Conservation (phyloP, 1,140 invertebrate species). For the Glossosoma conforme region DNA sequence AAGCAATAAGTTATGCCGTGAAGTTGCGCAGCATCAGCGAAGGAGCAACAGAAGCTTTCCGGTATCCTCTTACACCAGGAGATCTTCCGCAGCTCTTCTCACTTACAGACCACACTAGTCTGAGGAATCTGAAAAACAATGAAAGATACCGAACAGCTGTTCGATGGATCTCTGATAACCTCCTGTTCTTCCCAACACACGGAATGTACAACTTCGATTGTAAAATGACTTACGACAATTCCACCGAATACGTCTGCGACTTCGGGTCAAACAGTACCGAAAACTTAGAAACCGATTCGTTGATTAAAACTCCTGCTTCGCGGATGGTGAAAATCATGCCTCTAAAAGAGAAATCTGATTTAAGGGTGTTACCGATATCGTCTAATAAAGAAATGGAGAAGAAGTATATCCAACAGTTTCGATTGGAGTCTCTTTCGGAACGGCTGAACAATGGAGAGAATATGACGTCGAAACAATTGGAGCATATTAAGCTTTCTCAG, state of each 20-base stretch:
- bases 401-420: slow-evolving; percentile 8
- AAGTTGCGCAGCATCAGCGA: slow-evolving; percentile 44
- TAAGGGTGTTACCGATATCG: slow-evolving; percentile 13
- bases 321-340: slow-evolving; percentile 16
- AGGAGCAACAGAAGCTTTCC: slow-evolving; percentile 40
- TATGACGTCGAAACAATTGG: slow-evolving; percentile 4
- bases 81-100: slow-evolving; percentile 36
- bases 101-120: slow-evolving; percentile 49
- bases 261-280: slow-evolving; percentile 20
- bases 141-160: slow-evolving; percentile 54
- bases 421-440: slow-evolving; percentile 8
- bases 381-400: not conserved
- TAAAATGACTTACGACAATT: slow-evolving; percentile 14
- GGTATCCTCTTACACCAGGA: slow-evolving; percentile 37
- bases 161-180: slow-evolving; percentile 49
- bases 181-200: slow-evolving; percentile 58
- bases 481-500: slow-evolving; percentile 1
- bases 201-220: slow-evolving; percentile 36
- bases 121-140: slow-evolving; percentile 53
- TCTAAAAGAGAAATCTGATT: not conserved
- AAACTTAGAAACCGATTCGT: not conserved
- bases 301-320: not conserved
- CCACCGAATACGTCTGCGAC: slow-evolving; percentile 14
- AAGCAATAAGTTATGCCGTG: slow-evolving; percentile 52
- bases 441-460: slow-evolving; percentile 6